phyloP scores from a whole-genome alignment of 2,797 vertebrate genomes.

The Dromococcyx pavoninus region DNA sequence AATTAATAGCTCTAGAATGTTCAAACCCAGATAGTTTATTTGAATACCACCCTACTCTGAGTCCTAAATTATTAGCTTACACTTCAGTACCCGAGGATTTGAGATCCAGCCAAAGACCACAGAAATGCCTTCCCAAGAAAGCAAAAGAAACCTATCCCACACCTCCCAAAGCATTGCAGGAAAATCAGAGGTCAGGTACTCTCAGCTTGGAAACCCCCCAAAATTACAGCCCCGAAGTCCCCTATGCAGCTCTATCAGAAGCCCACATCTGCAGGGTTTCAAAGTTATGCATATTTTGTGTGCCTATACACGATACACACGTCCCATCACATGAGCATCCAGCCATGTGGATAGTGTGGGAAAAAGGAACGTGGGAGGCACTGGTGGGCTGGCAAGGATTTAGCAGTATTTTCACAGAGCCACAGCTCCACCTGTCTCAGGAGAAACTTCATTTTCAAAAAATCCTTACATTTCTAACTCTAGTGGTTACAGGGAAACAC shows the following conservation, averaged over 20 bases:
- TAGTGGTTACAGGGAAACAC: background rate
- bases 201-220: background rate
- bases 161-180: background rate
- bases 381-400: background rate
- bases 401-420: background rate
- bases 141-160: background rate
- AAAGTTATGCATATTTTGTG: background rate
- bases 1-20: constrained; percentile 46
- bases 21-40: constrained; percentile 55
- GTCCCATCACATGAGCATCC: background rate
- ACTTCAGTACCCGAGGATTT: constrained; percentile 56
- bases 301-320: background rate
- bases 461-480: background rate
- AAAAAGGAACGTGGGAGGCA: background rate
- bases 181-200: background rate
- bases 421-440: background rate
- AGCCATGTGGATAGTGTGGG: background rate
- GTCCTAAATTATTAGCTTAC: constrained; percentile 55
- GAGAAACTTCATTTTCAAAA: background rate
- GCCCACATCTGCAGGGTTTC: background rate
- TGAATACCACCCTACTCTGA: constrained; percentile 41
- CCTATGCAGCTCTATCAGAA: background rate
- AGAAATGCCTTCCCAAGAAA: constrained; percentile 46
- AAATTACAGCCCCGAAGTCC: background rate
- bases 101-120: constrained; percentile 59